These are phyloP conservation scores for Lucilia sericata DNA, from an alignment of 1,140 invertebrate species.

Conservation along the genomic window DNA sequence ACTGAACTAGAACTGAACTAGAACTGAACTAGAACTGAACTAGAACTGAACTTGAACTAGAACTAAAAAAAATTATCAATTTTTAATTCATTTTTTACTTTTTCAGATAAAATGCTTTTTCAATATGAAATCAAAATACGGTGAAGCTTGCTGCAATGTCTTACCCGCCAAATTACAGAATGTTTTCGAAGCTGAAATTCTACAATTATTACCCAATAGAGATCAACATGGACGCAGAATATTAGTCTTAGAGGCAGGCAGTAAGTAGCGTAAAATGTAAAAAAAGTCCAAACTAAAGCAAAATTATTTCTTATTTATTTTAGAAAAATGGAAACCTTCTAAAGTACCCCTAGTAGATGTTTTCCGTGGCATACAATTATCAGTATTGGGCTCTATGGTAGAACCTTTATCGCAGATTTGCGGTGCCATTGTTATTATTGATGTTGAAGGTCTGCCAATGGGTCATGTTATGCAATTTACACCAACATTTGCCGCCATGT, in stretches of 20 bases:
- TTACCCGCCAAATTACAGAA: conserved; percentile 69
- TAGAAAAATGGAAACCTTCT: conserved; percentile 77
- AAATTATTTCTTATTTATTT: conserved; percentile 48
- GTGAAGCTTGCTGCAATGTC: conserved; percentile 70
- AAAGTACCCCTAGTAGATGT: conserved; percentile 71
- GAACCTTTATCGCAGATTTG: conserved; percentile 75
- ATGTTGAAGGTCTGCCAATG: conserved; percentile 76
- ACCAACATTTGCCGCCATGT: conserved; percentile 75
- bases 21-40: too few species aligned
- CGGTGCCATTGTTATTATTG: conserved; percentile 75
- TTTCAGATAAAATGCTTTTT: conserved; percentile 73
- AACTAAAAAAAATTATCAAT: too few species aligned
- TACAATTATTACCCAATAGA: conserved; percentile 72
- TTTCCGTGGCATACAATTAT: conserved; percentile 72
- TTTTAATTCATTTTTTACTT: conserved; percentile 5
- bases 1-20: too few species aligned
- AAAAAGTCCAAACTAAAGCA: not conserved
- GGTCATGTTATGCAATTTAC: conserved; percentile 79
- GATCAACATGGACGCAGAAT: conserved; percentile 71
- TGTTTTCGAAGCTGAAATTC: conserved; percentile 70
- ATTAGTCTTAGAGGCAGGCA: conserved; percentile 72
- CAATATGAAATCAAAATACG: conserved; percentile 71
- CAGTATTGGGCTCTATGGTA: conserved; percentile 73
- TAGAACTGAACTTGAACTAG: too few species aligned
- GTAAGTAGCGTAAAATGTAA: conserved; percentile 61